phyloP scores from a whole-genome alignment of 1,140 invertebrate genomes.

The Bombus picipes region DNA sequence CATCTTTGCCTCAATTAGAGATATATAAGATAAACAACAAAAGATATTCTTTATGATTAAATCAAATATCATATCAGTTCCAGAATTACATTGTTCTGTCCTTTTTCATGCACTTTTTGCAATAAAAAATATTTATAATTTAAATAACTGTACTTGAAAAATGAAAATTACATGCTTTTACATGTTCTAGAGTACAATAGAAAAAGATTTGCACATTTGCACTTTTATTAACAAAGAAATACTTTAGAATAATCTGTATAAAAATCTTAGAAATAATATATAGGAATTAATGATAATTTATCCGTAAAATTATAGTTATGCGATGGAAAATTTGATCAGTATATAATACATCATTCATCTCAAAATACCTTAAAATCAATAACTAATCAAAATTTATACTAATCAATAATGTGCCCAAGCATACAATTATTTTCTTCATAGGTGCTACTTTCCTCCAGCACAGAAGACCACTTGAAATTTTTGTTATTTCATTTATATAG shows the following conservation, averaged over 20 bases:
- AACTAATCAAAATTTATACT: constrained; percentile 6
- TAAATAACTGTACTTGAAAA: constrained; percentile 12
- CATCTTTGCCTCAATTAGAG: background rate
- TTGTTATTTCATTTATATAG: constrained; percentile 11
- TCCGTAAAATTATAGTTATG: background rate
- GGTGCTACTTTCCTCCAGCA: background rate
- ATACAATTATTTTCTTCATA: background rate
- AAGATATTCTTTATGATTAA: constrained; percentile 10
- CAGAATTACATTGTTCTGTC: constrained; percentile 12
- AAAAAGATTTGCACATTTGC: constrained; percentile 5
- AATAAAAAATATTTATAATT: background rate
- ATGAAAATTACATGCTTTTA: constrained; percentile 32
- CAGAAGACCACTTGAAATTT: constrained; percentile 12
- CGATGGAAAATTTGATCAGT: background rate
- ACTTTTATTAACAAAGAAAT: constrained; percentile 31
- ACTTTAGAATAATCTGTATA: constrained; percentile 5
- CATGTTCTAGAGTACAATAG: constrained; percentile 4
- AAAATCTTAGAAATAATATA: background rate
- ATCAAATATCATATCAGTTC: constrained; percentile 6
- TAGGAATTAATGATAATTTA: background rate
- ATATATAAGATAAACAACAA: background rate
- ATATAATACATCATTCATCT: background rate
- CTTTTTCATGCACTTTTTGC: background rate
- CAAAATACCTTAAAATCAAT: background rate
- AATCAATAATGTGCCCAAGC: constrained; percentile 23